Conservation (phyloP, 2,797 vertebrate species). For the Danio kyathit region DNA sequence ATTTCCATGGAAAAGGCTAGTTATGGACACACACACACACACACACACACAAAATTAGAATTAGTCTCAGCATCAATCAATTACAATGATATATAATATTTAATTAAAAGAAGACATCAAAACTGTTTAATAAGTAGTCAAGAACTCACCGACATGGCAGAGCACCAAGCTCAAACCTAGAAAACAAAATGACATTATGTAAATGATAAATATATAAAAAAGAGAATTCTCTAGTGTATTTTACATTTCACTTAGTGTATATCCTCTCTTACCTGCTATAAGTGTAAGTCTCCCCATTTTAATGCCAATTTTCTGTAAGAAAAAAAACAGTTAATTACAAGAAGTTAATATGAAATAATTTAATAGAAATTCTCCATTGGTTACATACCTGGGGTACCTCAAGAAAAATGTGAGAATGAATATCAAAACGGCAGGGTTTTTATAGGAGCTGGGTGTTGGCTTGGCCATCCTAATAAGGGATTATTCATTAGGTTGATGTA, state of each 20-base stretch:
- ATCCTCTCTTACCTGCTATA: conserved; percentile 66
- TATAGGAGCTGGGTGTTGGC: conserved; percentile 44
- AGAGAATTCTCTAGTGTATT: neutral
- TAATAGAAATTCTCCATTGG: neutral
- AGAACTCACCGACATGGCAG: conserved; percentile 58
- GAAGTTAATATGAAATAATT: neutral
- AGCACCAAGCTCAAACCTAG: conserved; percentile 73
- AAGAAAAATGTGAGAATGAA: conserved; percentile 12
- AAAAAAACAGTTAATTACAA: conserved; percentile 18
- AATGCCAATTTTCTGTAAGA: conserved; percentile 13
- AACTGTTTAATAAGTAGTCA: neutral
- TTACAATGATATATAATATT: neutral
- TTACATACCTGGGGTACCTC: conserved; percentile 56
- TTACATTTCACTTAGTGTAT: neutral
- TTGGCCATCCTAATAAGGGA: conserved; percentile 11
- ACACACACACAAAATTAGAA: too few species aligned
- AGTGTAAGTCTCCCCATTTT: conserved; percentile 69
- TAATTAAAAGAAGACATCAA: neutral
- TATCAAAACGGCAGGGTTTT: conserved; percentile 28
- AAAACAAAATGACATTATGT: neutral
- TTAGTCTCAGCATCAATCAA: neutral
- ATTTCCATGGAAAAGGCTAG: conserved; percentile 75
- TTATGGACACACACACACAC: conserved; percentile 2
- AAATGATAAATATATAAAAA: neutral
- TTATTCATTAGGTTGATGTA: conserved; percentile 44